A percentile compares a stretch with the other conserved stretches of the same genome.
phyloP scores from a whole-genome alignment of 2,888 invertebrate genomes.

The Hoplodrina blanda region DNA sequence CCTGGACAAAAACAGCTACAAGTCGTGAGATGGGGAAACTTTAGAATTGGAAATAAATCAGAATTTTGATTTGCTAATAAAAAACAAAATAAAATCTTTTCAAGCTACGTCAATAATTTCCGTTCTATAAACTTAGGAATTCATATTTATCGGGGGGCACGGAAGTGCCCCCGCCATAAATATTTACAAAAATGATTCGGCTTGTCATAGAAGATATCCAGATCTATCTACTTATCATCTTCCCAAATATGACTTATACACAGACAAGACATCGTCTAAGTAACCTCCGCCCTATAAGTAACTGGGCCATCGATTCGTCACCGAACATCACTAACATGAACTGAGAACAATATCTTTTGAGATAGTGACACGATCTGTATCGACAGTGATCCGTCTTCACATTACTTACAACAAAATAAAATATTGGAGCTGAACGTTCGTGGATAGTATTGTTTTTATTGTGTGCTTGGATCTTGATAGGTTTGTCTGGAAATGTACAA shows the following conservation, averaged over 20 bases:
- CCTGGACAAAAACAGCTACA: too few relatives aligned
- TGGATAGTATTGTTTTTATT: slow-evolving; percentile 45
- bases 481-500: slow-evolving; percentile 3
- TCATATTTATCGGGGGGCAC: too few relatives aligned
- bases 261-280: slow-evolving; percentile 3
- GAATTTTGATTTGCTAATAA: too few relatives aligned
- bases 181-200: too few relatives aligned
- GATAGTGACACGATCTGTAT: slow-evolving; percentile 48
- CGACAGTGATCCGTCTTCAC: slow-evolving; percentile 52
- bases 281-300: background rate
- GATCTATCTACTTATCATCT: background rate
- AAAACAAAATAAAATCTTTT: too few relatives aligned
- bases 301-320: slow-evolving; percentile 30
- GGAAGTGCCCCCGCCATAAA: too few relatives aligned
- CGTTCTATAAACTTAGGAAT: too few relatives aligned
- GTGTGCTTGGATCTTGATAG: slow-evolving; percentile 13
- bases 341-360: slow-evolving; percentile 46
- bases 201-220: too few relatives aligned
- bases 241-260: background rate
- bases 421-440: slow-evolving; percentile 34
- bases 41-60: too few relatives aligned
- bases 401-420: slow-evolving; percentile 56
- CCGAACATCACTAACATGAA: slow-evolving; percentile 34
- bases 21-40: too few relatives aligned
- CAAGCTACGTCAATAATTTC: too few relatives aligned